phyloP scores from a whole-genome alignment of 92 coral and sea anemone species.

The Pocillopora meandrina region DNA sequence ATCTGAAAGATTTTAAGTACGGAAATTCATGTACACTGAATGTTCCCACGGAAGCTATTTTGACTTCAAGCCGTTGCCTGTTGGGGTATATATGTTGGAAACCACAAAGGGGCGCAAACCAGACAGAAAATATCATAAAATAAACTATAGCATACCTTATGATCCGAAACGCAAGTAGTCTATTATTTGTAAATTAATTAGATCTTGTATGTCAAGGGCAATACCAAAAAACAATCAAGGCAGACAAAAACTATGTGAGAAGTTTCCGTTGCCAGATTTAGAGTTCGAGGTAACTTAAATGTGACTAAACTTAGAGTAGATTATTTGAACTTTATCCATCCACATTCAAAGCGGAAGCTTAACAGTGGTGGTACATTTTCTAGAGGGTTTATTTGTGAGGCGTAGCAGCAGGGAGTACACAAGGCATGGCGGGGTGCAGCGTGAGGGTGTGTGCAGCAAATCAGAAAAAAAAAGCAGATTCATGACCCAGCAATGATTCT shows the following conservation, averaged over 20 bases:
- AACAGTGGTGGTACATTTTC: not conserved
- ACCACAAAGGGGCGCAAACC: constrained; percentile 45
- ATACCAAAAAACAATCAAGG: not conserved
- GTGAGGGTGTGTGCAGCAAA: not conserved
- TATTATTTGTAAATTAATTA: not conserved
- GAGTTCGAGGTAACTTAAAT: not conserved
- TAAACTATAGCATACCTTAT: not conserved
- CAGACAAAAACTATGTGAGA: not conserved
- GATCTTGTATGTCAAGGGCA: not conserved
- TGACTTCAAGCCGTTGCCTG: not conserved
- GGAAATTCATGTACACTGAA: not conserved
- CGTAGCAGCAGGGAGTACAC: not conserved
- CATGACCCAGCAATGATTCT: too few relatives aligned
- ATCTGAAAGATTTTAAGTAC: too few relatives aligned
- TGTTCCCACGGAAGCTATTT: constrained; percentile 29
- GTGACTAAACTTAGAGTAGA: not conserved
- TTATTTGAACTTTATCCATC: not conserved
- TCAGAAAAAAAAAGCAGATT: not conserved
- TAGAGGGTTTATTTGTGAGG: not conserved
- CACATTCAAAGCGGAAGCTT: not conserved
- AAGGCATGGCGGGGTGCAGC: constrained; percentile 10
- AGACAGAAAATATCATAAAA: constrained; percentile 32
- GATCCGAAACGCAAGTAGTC: not conserved
- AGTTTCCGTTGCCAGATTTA: not conserved
- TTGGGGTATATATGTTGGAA: constrained; percentile 12